Conservation (phyloP, 2,797 vertebrate genomes). For the Nannoperca obscura region DNA sequence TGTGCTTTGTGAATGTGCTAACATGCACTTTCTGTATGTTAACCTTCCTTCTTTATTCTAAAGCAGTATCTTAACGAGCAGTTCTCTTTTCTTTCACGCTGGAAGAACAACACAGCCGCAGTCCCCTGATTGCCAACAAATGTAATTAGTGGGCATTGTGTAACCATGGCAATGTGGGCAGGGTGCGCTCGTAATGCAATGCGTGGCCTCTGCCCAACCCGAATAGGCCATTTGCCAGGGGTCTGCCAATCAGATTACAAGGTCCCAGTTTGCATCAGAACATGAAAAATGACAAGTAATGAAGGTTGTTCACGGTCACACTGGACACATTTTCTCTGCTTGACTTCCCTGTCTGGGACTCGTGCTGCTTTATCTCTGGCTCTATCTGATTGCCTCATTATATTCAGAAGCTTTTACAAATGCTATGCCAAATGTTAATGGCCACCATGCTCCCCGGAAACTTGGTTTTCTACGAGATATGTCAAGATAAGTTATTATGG, state of each 20-base stretch:
- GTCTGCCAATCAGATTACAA: slow-evolving; percentile 84
- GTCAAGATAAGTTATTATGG: slow-evolving; percentile 36
- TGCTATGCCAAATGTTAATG: slow-evolving; percentile 42
- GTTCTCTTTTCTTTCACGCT: slow-evolving; percentile 15
- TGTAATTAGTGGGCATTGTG: slow-evolving; percentile 81
- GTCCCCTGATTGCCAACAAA: slow-evolving; percentile 80
- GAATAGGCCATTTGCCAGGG: slow-evolving; percentile 74
- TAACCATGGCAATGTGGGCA: slow-evolving; percentile 82
- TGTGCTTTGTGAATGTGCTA: too few relatives aligned
- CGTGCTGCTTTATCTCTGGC: slow-evolving; percentile 46
- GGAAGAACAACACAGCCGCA: slow-evolving; percentile 35
- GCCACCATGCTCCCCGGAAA: slow-evolving; percentile 31
- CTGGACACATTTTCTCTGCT: slow-evolving; percentile 25
- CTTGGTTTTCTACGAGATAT: slow-evolving; percentile 34
- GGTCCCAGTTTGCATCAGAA: slow-evolving; percentile 71
- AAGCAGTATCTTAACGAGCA: slow-evolving; percentile 11
- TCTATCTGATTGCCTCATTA: slow-evolving; percentile 47
- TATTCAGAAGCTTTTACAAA: slow-evolving; percentile 47
- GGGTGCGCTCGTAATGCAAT: slow-evolving; percentile 78
- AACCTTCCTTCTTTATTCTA: neutral
- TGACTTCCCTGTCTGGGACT: slow-evolving; percentile 53
- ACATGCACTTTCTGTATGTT: neutral
- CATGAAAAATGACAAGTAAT: slow-evolving; percentile 80
- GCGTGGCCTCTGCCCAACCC: slow-evolving; percentile 77
- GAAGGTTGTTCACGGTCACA: slow-evolving; percentile 47